Base-by-base conservation (phyloP, 2,888 invertebrate species). In the Chalcis sispes region DNA sequence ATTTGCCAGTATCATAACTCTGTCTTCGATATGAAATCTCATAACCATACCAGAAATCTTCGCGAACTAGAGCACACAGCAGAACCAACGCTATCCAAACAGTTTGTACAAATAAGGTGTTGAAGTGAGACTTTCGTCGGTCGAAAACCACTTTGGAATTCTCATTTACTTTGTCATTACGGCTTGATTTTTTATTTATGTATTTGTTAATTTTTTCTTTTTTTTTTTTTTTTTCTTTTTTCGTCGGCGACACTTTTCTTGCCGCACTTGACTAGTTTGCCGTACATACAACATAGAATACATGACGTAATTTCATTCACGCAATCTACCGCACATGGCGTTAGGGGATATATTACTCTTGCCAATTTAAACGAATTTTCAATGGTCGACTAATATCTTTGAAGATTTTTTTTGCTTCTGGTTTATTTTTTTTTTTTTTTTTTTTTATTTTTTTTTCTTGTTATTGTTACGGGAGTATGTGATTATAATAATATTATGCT, bases 141-240 rank as follows among this genome's bases (percentile, higher is more conserved):
- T 18, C 10, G 23, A 54, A 64, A 56, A 56, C 50, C 64, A 64
- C 56, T 72, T 61, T 46, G n/a, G 23, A 23, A 64, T 20, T 54
- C 23, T 18, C 27, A 54, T 42, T 54, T 61, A 50, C 62, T 62
- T 62, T 62, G 32, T 62, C 54, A 62, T 71, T 72, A 56, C n/a
- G 46, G 13, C n/a, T 50, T 15, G 8, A 15, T 2, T n/a, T n/a
- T n/a, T n/a, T n/a, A n/a, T n/a, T n/a, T n/a, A n/a, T n/a, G n/a
- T n/a, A n/a, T n/a, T n/a, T n/a, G n/a, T n/a, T n/a, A n/a, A n/a
- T n/a, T n/a, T n/a, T n/a, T n/a, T n/a, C n/a, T n/a, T n/a, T n/a
- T n/a, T n/a, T n/a, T n/a, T 10, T 13, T 54, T 52, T 66, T 66
- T 50, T 36, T 66, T 50, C 27, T 32, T 54, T 66, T 52, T 40